Evolutionary conservation across 2,797 vertebrate genomes (phyloP).

Genomic region (Pseudochirops cupreus): DNA sequence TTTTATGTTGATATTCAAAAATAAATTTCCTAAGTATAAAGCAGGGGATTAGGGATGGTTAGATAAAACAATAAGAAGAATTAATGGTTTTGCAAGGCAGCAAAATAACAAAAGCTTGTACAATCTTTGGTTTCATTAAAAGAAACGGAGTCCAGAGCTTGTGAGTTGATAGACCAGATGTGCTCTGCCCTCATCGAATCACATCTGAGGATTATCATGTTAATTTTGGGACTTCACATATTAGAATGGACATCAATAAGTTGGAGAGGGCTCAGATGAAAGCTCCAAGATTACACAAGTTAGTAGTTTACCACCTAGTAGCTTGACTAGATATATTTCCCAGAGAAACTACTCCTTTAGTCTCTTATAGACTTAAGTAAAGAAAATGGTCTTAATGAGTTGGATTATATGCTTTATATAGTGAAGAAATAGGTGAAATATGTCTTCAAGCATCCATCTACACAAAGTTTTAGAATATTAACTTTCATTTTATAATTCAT

Average conservation of each 20-base stretch:
- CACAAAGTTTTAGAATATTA: slow-evolving; percentile 50
- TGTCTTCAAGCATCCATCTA: not conserved
- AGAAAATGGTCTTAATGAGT: no score
- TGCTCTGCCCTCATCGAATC: not conserved
- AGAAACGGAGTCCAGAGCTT: not conserved
- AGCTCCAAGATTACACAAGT: not conserved
- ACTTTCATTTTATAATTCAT: slow-evolving; percentile 74
- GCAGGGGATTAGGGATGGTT: not conserved
- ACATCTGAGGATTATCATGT: not conserved
- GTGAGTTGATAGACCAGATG: not conserved
- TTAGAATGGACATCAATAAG: not conserved
- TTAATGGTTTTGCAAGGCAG: not conserved
- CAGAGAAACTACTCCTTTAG: not conserved
- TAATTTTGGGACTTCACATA: not conserved
- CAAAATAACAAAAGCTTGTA: not conserved
- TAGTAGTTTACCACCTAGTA: not conserved
- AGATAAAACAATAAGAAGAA: not conserved
- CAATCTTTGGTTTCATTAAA: not conserved
- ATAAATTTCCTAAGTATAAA: not conserved
- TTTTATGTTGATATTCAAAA: not conserved
- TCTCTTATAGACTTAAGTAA: not conserved
- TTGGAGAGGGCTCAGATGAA: not conserved
- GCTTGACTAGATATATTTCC: not conserved
- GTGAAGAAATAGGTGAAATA: slow-evolving; percentile 19
- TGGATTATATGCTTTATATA: not conserved